Evolutionary conservation across 2,888 invertebrate genomes (phyloP), one percentile per base, ranked within the genome.

Genomic region (Apamea sordens): DNA sequence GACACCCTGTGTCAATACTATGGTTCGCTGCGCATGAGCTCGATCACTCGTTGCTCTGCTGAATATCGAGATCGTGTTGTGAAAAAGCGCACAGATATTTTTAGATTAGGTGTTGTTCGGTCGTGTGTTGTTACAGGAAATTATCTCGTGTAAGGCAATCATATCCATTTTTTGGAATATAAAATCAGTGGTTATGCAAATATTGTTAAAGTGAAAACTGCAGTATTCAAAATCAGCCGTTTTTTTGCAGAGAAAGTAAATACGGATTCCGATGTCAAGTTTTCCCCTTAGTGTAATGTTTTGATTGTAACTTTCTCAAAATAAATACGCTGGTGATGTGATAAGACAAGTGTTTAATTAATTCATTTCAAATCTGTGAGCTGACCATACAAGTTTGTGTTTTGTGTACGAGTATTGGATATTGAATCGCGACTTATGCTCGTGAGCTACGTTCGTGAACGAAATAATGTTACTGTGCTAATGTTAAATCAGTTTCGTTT

Each of bases 21-120:
- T 93, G 94, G 93, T 92, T 89, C 92, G 93, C 88, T 93, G 93
- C 93, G 92, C 93, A 90, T 92, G 92, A 93, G 92, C 90, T 92
- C 90, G 91, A 89, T 90, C 90, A 89, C 90, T 93, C 90, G 91
- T 93, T 94, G 93, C 92, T 93, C 92, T 92, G 92, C 92, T 93
- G 92, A 92, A 93, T 94, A 94, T 92, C 91, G 92, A 94, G 92
- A 93, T 93, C 92, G 93, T 89, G 92, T 92, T 92, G 93, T 93
- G 92, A 93, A 94, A 94, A 95, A 91, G 83, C 86, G 77, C 78
- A 84, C 87, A 88, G 86, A 88, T 94, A 94, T 92, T 93, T 93
- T 93, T 94, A 94, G 92, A 91, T 89, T 90, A 85, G 91, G 87
- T 92, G 78, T 91, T 90, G 88, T 90, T 90, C 89, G 86, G 90